A percentile compares a stretch with the other conserved stretches of the same genome.
phyloP scores from a whole-genome alignment of 1,140 invertebrate species.

The Lutraria rhynchaena region DNA sequence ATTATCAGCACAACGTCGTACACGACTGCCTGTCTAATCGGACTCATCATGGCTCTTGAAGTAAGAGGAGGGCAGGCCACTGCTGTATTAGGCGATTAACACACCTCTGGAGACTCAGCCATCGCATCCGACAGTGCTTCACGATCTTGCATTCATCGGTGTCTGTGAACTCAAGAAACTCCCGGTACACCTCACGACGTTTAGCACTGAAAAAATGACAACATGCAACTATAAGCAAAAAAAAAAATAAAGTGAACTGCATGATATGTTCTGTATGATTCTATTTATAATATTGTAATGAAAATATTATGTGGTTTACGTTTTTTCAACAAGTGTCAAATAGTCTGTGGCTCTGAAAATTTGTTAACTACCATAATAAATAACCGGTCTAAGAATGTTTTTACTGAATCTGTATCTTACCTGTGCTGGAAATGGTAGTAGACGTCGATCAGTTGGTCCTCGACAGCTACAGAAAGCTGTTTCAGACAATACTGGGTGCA shows the following conservation, averaged over 20 bases:
- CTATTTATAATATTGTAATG: too few species aligned
- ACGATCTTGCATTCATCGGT: constrained; percentile 40
- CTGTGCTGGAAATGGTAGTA: constrained; percentile 56
- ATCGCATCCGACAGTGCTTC: constrained; percentile 60
- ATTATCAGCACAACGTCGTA: neutral
- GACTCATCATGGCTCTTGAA: constrained; percentile 58
- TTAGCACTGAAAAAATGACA: too few species aligned
- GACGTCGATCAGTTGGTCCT: constrained; percentile 24
- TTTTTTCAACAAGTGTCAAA: too few species aligned
- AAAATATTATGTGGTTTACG: too few species aligned
- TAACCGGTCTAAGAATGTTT: too few species aligned
- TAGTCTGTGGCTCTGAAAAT: too few species aligned
- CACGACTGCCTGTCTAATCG: constrained; percentile 54
- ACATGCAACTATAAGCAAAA: too few species aligned
- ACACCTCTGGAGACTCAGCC: constrained; percentile 57
- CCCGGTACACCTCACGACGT: constrained; percentile 44
- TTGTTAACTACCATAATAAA: too few species aligned
- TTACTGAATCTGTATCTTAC: too few species aligned
- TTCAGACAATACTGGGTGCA: constrained; percentile 24
- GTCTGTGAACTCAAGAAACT: constrained; percentile 56
- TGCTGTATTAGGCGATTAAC: constrained; percentile 47
- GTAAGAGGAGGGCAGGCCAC: constrained; percentile 55
- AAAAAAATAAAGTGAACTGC: too few species aligned
- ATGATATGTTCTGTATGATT: too few species aligned
- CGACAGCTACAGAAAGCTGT: constrained; percentile 8